phyloP scores from a whole-genome alignment of 53 echinoderm and acorn worm genomes.

The Holothuria scabra region DNA sequence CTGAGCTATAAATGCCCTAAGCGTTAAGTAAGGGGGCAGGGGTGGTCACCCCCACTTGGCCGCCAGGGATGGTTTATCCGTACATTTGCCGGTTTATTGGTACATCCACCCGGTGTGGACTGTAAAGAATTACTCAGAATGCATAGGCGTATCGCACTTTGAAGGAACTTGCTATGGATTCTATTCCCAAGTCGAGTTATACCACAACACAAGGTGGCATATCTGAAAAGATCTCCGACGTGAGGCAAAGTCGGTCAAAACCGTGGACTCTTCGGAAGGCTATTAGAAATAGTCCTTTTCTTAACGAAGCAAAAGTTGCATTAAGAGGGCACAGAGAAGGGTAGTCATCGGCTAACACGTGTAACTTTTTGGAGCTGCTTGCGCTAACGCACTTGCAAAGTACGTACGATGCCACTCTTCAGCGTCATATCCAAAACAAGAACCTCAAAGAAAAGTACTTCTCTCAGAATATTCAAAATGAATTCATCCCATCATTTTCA shows the following conservation, averaged over 20 bases:
- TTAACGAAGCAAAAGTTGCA: conserved; percentile 15
- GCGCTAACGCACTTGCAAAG: conserved; percentile 23
- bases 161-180: no score
- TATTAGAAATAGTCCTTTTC: conserved; percentile 22
- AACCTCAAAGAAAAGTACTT: background rate
- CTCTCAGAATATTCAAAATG: conserved; percentile 5
- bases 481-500: conserved; percentile 10
- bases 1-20: no score
- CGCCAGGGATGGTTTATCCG: no score
- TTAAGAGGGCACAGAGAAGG: conserved; percentile 22
- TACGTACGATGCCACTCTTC: conserved; percentile 23
- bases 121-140: no score
- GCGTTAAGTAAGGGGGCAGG: no score
- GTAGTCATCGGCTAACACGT: background rate
- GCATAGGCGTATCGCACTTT: no score
- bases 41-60: no score
- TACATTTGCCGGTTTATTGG: no score
- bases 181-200: no score
- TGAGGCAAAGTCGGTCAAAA: background rate
- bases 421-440: background rate
- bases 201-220: no score
- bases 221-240: no score
- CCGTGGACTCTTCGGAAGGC: background rate
- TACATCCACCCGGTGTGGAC: no score
- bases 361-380: conserved; percentile 27